phyloP scores from a whole-genome alignment of 2,113 vertebrate species.

The Ictidomys tridecemlineatus region DNA sequence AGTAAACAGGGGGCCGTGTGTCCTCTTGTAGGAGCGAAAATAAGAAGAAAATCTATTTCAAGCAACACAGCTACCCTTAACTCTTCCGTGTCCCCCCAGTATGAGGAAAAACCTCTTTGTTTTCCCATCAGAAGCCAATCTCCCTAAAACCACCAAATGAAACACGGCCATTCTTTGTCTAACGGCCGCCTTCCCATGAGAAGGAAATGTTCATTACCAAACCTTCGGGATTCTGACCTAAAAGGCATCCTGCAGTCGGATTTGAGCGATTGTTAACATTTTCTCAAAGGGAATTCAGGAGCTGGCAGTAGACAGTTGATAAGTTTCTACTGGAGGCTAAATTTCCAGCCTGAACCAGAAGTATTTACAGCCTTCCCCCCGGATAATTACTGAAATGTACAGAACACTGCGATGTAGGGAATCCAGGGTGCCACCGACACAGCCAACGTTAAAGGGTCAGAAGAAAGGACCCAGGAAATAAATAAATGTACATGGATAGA shows the following conservation, averaged over 20 bases:
- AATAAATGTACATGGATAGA: neutral
- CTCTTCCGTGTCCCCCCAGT: neutral
- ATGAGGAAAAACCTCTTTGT: neutral
- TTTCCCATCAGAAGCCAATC: neutral
- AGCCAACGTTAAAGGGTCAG: neutral
- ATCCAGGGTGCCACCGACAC: neutral
- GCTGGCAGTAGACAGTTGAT: neutral
- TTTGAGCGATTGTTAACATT: neutral
- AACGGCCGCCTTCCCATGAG: neutral
- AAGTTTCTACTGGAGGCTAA: neutral
- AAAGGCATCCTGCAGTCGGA: neutral
- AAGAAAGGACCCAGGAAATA: neutral
- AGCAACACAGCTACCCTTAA: neutral
- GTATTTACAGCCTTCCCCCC: neutral
- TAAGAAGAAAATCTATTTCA: neutral
- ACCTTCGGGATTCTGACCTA: neutral
- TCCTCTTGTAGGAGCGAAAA: neutral
- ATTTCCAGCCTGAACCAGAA: neutral
- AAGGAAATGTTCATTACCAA: neutral
- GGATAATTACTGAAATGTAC: neutral
- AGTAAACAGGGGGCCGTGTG: neutral
- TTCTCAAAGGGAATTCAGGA: neutral
- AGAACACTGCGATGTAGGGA: neutral
- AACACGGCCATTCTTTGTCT: neutral
- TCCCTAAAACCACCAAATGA: neutral